These are phyloP conservation scores for Numenius arquata DNA, from an alignment of 2,113 vertebrate species.

Conservation along the genomic window DNA sequence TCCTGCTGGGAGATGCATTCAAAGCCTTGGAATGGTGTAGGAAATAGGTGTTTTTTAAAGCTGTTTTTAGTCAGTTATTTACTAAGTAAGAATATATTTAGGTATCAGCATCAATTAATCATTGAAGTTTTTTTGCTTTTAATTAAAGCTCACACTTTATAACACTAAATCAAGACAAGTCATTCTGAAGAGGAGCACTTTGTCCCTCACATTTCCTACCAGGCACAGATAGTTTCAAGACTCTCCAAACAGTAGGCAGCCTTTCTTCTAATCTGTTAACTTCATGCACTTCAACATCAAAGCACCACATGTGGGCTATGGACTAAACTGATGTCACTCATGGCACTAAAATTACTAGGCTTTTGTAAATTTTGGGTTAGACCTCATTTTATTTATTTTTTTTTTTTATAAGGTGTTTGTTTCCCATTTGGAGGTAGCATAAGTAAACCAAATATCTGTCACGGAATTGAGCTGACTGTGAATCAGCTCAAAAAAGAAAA, in stretches of 20 bases:
- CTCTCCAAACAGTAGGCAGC: slow-evolving; percentile 1
- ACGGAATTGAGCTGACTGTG: background rate
- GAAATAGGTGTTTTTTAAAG: background rate
- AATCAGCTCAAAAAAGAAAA: background rate
- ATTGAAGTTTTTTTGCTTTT: background rate
- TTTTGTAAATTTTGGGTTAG: background rate
- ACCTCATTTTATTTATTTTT: background rate
- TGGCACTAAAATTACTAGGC: background rate
- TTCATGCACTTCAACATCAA: background rate
- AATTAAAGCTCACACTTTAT: slow-evolving; percentile 46
- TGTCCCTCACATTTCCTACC: background rate
- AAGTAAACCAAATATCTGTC: background rate
- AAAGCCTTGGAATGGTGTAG: background rate
- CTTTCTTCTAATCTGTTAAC: background rate
- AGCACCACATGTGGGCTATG: background rate
- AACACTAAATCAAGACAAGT: slow-evolving; percentile 22
- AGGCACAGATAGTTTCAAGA: slow-evolving; percentile 19
- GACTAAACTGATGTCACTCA: background rate
- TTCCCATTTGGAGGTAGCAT: background rate
- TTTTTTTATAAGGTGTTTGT: background rate
- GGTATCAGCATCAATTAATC: slow-evolving; percentile 16
- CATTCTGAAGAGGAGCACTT: slow-evolving; percentile 19
- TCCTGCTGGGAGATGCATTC: background rate
- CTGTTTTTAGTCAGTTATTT: background rate
- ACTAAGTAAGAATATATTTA: slow-evolving; percentile 24